Conservation (phyloP, 2,113 vertebrate genomes). For the Caranx ignobilis region DNA sequence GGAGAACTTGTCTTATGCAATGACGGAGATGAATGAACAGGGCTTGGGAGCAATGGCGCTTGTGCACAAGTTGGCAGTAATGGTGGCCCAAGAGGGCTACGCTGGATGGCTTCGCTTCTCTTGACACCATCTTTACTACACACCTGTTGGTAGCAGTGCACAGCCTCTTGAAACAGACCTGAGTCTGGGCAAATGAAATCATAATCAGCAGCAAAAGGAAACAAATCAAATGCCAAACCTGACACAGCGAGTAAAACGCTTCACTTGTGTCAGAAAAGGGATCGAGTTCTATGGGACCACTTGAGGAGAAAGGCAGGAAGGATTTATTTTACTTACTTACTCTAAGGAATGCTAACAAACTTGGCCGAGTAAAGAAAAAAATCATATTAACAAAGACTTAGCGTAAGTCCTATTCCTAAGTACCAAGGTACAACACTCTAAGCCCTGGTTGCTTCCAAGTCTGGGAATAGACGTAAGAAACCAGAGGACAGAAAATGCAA, state of each 20-base stretch:
- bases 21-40: conserved; percentile 73
- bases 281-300: not conserved
- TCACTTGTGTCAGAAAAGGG: conserved; percentile 1
- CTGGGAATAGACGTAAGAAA: conserved; percentile 39
- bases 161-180: not conserved
- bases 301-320: conserved; percentile 19
- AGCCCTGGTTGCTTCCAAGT: conserved; percentile 36
- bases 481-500: conserved; percentile 37
- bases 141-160: conserved; percentile 15
- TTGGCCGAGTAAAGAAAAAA: conserved; percentile 31
- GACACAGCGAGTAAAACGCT: conserved; percentile 18
- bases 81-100: conserved; percentile 48
- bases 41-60: conserved; percentile 55
- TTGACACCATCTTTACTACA: conserved; percentile 23
- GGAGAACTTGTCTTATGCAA: conserved; percentile 79
- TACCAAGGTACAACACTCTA: conserved; percentile 47
- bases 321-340: conserved; percentile 40
- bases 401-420: conserved; percentile 49
- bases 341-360: conserved; percentile 61
- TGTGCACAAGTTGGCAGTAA: conserved; percentile 59
- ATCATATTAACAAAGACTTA: conserved; percentile 60
- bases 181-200: not conserved
- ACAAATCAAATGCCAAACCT: conserved; percentile 18
- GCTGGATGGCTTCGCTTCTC: conserved; percentile 23
- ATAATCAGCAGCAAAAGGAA: conserved; percentile 11